Base-by-base conservation (phyloP, 2,113 vertebrate genomes). In the Dasypus novemcinctus region DNA sequence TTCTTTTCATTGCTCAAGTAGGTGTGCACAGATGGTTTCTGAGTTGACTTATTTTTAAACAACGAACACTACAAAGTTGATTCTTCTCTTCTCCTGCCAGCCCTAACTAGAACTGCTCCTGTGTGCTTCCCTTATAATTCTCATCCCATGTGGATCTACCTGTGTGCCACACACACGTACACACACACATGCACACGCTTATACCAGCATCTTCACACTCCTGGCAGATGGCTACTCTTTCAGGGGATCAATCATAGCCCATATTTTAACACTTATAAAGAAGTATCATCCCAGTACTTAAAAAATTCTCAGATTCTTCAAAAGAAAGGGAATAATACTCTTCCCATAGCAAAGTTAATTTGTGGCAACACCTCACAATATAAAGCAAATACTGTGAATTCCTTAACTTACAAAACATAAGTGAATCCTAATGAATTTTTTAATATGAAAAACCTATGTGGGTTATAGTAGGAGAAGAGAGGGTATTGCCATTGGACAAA, bases 41-140 rank as follows among this genome's bases (percentile, higher is more conserved):
- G 90, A 90, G 93, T 33, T 95, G 83, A 93, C 71, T 96, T 90
- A 72, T 68, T 91, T 95, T 93, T 94, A 79, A 91, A 80, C 76
- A 76, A 78, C 41, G 89, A 68, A 72, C 41, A 61, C 75, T 36
- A 33, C 38, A 85, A 57, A 82, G 78, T 33, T 41, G 27, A 68
- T 79, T 66, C 69, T 87, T 68, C 69, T 71, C 38, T 90, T 84
- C 74, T 72, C 69, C 49, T 89, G 93, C 88, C 76, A 85, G 38
- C 64, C 38, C 59, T 33, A 41, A 36, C 27, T 23, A 68, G 33
- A 13, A 63, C 33, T 27, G 68, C n/a, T 93, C 93, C 68, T 91
- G 71, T 88, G 25, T 49, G 72, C 21, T 20, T 95, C 46, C 54
- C 20, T 52, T 14, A 14, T n/a, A 76, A 49, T 5, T 88, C 4